A percentile compares a stretch with the other conserved stretches of the same genome.
Conservation (phyloP, 2,113 vertebrate genomes). For the Panthera tigris region DNA sequence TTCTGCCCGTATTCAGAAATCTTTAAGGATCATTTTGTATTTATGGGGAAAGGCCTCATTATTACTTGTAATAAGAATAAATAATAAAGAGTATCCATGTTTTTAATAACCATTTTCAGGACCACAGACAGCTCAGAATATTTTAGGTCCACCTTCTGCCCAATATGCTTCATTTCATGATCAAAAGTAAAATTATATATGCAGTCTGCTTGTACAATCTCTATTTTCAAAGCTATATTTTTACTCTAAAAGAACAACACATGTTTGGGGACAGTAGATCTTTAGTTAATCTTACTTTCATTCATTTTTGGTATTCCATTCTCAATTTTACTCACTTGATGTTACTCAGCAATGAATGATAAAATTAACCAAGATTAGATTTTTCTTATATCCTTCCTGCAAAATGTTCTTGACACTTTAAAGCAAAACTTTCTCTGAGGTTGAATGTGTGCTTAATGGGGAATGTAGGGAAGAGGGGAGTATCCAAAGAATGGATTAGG, state of each 20-base stretch:
- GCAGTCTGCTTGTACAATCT: background rate
- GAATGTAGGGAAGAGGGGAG: background rate
- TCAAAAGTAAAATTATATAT: constrained; percentile 20
- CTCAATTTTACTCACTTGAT: background rate
- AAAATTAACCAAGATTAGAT: background rate
- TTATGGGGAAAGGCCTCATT: background rate
- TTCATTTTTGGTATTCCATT: background rate
- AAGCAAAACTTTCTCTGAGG: background rate
- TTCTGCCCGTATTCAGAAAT: background rate
- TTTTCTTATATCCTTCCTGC: background rate
- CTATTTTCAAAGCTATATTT: background rate
- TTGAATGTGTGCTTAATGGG: background rate
- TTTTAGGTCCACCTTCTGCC: background rate
- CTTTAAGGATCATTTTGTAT: background rate
- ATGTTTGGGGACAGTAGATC: background rate
- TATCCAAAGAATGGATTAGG: background rate
- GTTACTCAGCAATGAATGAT: background rate
- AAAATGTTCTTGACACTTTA: background rate
- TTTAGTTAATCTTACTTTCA: constrained; percentile 7
- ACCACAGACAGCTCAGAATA: constrained; percentile 92
- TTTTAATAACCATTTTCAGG: constrained; percentile 86
- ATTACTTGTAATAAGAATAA: constrained; percentile 33
- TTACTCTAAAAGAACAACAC: background rate
- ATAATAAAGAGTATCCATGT: background rate
- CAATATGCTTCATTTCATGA: background rate